A percentile compares a stretch with the other conserved stretches of the same genome.
Evolutionary conservation across 2,888 invertebrate genomes (phyloP).

Genomic region (Ectemnius continuus): DNA sequence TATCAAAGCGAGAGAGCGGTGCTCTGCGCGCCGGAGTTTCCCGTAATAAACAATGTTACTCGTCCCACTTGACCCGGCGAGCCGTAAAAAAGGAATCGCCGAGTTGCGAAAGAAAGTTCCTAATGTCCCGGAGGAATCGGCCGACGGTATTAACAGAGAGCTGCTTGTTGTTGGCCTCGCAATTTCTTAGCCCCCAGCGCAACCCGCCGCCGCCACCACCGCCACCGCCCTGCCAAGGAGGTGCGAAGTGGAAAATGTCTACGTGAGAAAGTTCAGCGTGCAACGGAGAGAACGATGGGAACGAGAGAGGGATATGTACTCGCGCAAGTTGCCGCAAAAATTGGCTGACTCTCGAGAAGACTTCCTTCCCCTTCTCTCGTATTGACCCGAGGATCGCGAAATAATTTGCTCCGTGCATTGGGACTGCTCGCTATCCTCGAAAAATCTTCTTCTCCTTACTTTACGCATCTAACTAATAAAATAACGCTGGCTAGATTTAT

Average conservation of each 20-base stretch:
- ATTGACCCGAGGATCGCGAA: not conserved
- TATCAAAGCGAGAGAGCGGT: not conserved
- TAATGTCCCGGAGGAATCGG: conserved; percentile 40
- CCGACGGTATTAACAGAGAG: conserved; percentile 35
- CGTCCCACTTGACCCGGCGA: conserved; percentile 18
- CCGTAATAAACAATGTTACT: conserved; percentile 35
- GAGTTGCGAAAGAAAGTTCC: conserved; percentile 48
- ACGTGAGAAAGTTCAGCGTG: conserved; percentile 29
- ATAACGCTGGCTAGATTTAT: too few relatives aligned
- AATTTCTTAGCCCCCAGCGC: conserved; percentile 22
- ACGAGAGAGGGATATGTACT: conserved; percentile 2
- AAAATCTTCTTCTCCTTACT: too few relatives aligned
- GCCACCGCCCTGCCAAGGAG: conserved; percentile 5
- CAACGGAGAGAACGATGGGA: conserved; percentile 22
- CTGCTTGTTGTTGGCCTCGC: conserved; percentile 33
- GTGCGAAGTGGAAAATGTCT: conserved; percentile 41
- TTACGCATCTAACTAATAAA: too few relatives aligned
- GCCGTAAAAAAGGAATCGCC: conserved; percentile 38
- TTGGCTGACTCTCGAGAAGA: conserved; percentile 8
- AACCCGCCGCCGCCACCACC: conserved; percentile 2
- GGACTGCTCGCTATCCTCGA: conserved; percentile 4
- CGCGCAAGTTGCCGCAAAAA: not conserved
- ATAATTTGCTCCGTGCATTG: not conserved
- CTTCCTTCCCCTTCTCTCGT: not conserved
- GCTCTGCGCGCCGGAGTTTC: not conserved